Evolutionary conservation across 1,140 invertebrate species (phyloP).

Genomic region (Platorchestia sp.): DNA sequence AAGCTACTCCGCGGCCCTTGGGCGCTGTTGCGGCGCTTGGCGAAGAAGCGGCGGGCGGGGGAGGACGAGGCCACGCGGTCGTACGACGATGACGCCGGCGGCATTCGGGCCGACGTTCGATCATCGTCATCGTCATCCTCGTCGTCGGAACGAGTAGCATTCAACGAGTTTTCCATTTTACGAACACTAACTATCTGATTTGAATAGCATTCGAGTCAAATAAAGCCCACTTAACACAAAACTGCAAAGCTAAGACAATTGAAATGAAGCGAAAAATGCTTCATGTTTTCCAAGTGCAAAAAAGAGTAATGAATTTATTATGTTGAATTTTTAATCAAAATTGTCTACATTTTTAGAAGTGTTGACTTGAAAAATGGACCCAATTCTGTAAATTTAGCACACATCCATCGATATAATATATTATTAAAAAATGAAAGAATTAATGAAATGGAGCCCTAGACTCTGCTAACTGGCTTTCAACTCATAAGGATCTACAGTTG

Average conservation of each 20-base stretch:
- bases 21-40: constrained; percentile 34
- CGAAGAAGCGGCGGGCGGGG: neutral
- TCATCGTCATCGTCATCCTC: neutral
- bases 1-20: neutral
- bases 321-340: neutral
- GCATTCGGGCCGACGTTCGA: neutral
- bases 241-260: neutral
- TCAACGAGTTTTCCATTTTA: neutral
- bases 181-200: neutral
- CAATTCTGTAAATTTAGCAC: neutral
- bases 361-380: neutral
- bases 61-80: neutral
- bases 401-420: neutral
- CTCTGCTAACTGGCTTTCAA: neutral
- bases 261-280: neutral
- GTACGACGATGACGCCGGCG: neutral
- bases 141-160: neutral
- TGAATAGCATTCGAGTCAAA: neutral
- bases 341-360: neutral
- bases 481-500: neutral
- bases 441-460: neutral
- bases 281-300: neutral
- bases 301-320: neutral
- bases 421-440: neutral
- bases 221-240: neutral